Conservation (phyloP, 1,140 invertebrate genomes). For the Microplitis mediator region DNA sequence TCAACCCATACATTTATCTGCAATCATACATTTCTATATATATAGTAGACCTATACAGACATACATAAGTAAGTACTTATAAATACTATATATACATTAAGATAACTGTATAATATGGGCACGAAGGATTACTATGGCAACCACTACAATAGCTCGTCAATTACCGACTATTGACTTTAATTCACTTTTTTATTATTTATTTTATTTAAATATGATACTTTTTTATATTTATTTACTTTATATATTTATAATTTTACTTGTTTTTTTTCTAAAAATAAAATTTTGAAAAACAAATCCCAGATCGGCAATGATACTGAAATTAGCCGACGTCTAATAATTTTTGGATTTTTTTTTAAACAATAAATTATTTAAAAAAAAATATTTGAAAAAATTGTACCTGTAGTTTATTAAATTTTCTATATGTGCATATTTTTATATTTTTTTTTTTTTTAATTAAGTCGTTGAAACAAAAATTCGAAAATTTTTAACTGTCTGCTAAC, state of each 20-base stretch:
- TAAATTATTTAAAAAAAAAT: no score
- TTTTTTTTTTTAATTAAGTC: background rate
- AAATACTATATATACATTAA: background rate
- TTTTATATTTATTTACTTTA: background rate
- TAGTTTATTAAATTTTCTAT: no score
- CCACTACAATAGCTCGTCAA: constrained; percentile 30
- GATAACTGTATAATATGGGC: background rate
- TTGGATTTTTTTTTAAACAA: no score
- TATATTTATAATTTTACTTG: background rate
- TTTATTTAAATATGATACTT: constrained; percentile 25
- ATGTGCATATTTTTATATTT: no score
- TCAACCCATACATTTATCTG: background rate
- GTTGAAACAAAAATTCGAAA: background rate
- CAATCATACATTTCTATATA: no score
- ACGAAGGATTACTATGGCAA: constrained; percentile 40
- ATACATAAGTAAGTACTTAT: no score
- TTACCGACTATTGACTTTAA: constrained; percentile 39
- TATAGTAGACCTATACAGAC: no score
- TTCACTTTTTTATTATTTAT: constrained; percentile 24
- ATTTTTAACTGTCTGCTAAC: no score
- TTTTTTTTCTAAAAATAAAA: background rate
- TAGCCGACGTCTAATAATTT: no score
- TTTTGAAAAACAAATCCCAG: no score
- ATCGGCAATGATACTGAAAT: no score
- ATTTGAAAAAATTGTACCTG: no score